Evolutionary conservation across 2,888 invertebrate species (phyloP).

Genomic region (Amiota minor): DNA sequence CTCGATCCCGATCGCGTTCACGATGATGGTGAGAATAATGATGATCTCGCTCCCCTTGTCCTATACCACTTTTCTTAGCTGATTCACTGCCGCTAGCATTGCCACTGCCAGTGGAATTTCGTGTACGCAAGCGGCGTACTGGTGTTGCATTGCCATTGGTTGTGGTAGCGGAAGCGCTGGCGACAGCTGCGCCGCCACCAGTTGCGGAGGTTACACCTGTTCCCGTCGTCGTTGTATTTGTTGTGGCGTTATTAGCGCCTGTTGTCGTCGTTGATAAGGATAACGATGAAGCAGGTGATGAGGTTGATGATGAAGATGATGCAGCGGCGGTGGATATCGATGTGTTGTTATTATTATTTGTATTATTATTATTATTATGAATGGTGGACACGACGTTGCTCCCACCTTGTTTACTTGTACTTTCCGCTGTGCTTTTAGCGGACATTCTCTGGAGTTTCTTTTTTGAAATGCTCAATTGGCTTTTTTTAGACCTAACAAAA

Average conservation of each 20-base stretch:
- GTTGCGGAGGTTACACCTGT: conserved; percentile 33
- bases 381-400: not conserved
- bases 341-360: not conserved
- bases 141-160: conserved; percentile 65
- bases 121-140: conserved; percentile 68
- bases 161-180: conserved; percentile 39
- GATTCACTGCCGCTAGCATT: conserved; percentile 66
- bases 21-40: not conserved
- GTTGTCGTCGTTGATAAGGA: no score
- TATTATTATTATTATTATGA: not conserved
- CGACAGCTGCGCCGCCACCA: conserved; percentile 32
- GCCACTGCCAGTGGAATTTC: conserved; percentile 70
- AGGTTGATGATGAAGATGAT: not conserved
- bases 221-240: conserved; percentile 47
- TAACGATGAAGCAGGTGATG: not conserved
- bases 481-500: conserved; percentile 1
- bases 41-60: conserved; percentile 9
- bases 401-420: conserved; percentile 15
- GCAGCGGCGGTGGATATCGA: not conserved
- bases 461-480: conserved; percentile 34
- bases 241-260: conserved; percentile 56
- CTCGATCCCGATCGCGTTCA: conserved; percentile 15
- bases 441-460: conserved; percentile 47
- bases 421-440: conserved; percentile 57
- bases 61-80: conserved; percentile 54